phyloP scores from a whole-genome alignment of 2,888 invertebrate genomes.

The Teleogryllus oceanicus region DNA sequence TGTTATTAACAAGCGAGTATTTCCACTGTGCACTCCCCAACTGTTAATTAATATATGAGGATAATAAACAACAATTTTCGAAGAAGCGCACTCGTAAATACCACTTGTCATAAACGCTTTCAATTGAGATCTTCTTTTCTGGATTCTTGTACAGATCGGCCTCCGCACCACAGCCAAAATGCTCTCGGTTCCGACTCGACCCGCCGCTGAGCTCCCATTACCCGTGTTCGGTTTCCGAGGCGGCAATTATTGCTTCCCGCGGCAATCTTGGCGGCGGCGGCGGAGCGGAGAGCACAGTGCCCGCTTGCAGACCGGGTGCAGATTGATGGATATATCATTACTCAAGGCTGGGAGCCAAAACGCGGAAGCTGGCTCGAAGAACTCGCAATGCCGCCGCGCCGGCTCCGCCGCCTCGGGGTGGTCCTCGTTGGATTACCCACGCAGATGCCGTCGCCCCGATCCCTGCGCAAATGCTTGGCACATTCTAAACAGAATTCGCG shows the following conservation, averaged over 20 bases:
- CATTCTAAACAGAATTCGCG: not conserved
- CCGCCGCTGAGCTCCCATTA: not conserved
- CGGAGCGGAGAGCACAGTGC: not conserved
- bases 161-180: not conserved
- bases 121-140: conserved; percentile 10
- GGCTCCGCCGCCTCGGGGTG: not conserved
- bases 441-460: not conserved
- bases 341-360: not conserved
- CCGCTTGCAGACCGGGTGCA: not conserved
- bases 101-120: conserved; percentile 18
- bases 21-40: not conserved
- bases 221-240: not conserved
- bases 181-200: not conserved
- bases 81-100: not conserved
- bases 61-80: not conserved
- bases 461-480: not conserved
- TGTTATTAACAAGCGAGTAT: conserved; percentile 18
- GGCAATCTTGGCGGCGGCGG: not conserved
- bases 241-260: conserved; percentile 7
- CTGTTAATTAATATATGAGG: conserved; percentile 1
- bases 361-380: not conserved
- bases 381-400: too few species aligned
- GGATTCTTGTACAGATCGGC: conserved; percentile 3
- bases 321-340: not conserved
- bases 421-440: not conserved